Conservation (phyloP, 2,113 vertebrate genomes). For the Catharus bicknelli region DNA sequence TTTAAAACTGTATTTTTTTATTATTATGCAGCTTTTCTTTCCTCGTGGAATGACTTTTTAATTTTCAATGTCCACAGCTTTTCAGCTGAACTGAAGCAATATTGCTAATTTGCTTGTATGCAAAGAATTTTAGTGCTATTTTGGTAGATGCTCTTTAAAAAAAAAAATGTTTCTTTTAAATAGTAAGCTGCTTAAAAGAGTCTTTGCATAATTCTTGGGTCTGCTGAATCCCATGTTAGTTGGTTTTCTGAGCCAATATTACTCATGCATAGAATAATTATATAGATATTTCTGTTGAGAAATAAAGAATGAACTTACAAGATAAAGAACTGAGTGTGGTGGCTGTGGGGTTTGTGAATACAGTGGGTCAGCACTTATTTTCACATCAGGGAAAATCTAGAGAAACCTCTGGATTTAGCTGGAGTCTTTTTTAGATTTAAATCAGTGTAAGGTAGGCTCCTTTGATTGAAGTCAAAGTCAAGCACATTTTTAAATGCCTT, state of each 20-base stretch:
- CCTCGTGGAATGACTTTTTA: neutral
- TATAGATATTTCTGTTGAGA: constrained; percentile 6
- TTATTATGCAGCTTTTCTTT: neutral
- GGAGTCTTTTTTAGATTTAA: neutral
- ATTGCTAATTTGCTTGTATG: neutral
- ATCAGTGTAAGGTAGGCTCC: neutral
- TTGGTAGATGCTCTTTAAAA: neutral
- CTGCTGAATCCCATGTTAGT: constrained; percentile 23
- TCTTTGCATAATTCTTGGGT: constrained; percentile 46
- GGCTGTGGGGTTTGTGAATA: neutral
- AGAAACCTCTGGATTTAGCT: neutral
- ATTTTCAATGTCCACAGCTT: neutral
- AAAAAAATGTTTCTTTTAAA: neutral
- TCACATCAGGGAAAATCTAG: neutral
- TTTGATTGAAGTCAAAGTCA: neutral
- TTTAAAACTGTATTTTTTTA: neutral
- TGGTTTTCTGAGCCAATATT: constrained; percentile 28
- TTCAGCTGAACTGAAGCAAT: neutral
- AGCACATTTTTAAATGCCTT: neutral
- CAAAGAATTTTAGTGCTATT: neutral
- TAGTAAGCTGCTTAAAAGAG: constrained; percentile 54
- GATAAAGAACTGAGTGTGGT: neutral
- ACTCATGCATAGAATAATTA: constrained; percentile 11
- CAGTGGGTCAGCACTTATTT: neutral
- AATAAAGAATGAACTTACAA: neutral